phyloP scores from a whole-genome alignment of 2,797 vertebrate genomes.

The Sylvilagus floridanus region DNA sequence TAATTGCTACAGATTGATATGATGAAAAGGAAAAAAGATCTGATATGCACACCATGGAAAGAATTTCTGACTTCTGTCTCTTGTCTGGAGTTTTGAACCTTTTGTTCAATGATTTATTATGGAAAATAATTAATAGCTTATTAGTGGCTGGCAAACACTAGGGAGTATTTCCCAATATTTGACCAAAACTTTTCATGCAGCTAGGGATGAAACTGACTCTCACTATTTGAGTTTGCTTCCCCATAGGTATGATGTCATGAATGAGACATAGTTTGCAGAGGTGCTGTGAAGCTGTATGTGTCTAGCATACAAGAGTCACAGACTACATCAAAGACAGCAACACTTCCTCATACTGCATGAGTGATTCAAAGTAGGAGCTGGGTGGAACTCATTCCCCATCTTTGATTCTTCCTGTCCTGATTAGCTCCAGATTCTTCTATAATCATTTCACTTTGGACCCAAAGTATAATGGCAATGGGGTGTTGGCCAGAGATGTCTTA shows the following conservation, averaged over 20 bases:
- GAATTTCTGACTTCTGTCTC: not conserved
- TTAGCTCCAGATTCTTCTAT: not conserved
- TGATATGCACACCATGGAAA: not conserved
- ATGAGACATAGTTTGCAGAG: not conserved
- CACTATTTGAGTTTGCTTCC: not conserved
- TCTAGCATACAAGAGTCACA: not conserved
- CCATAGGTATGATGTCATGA: not conserved
- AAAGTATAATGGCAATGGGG: not conserved
- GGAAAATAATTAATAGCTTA: not conserved
- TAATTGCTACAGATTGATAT: not conserved
- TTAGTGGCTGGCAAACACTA: not conserved
- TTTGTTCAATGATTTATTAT: not conserved
- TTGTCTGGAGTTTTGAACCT: not conserved
- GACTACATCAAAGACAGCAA: not conserved
- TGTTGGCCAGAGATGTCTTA: not conserved
- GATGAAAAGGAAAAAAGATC: not conserved
- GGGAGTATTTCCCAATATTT: not conserved
- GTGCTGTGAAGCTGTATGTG: not conserved
- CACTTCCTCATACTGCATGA: not conserved
- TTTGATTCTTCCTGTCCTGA: slow-evolving; percentile 1
- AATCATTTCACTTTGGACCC: not conserved
- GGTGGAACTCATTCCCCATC: not conserved
- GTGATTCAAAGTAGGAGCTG: not conserved
- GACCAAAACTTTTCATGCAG: not conserved
- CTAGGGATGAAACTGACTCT: not conserved